A percentile compares a stretch with the other conserved stretches of the same genome.
These are phyloP conservation scores for Epirrita christyi DNA, from an alignment of 2,888 invertebrate species.

Conservation along the genomic window DNA sequence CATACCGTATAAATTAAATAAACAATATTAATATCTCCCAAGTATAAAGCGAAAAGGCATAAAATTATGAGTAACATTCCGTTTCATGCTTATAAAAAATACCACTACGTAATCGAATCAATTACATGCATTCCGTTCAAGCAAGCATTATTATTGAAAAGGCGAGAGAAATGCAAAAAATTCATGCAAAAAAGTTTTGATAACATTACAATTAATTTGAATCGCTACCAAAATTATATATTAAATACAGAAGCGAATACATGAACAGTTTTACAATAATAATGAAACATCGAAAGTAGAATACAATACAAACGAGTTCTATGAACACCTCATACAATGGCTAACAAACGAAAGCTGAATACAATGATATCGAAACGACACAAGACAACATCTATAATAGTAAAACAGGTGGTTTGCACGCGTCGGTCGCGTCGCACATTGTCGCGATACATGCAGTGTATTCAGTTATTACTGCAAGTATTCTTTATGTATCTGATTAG, in stretches of 20 bases:
- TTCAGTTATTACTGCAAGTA: no score
- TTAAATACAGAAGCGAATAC: neutral
- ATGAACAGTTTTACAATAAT: conserved; percentile 1
- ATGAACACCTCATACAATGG: conserved; percentile 11
- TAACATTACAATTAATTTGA: neutral
- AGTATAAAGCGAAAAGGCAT: neutral
- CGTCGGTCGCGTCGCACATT: conserved; percentile 1
- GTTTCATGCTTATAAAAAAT: conserved; percentile 11
- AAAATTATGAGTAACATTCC: neutral
- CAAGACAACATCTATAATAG: conserved; percentile 60
- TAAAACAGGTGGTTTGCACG: conserved; percentile 26
- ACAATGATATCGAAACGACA: conserved; percentile 39
- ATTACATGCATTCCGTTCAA: conserved; percentile 17
- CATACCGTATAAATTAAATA: neutral
- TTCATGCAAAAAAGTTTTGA: conserved; percentile 13
- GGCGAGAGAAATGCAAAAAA: conserved; percentile 13
- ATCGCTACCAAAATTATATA: neutral
- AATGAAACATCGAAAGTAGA: conserved; percentile 4
- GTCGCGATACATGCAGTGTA: no score
- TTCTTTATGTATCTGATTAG: no score
- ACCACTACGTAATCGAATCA: conserved; percentile 5
- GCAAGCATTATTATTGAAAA: conserved; percentile 11
- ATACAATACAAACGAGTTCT: conserved; percentile 16
- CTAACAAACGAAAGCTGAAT: conserved; percentile 24
- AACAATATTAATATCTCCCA: neutral